Conservation (phyloP, 1,140 invertebrate genomes). For the Heliothis subflexa region DNA sequence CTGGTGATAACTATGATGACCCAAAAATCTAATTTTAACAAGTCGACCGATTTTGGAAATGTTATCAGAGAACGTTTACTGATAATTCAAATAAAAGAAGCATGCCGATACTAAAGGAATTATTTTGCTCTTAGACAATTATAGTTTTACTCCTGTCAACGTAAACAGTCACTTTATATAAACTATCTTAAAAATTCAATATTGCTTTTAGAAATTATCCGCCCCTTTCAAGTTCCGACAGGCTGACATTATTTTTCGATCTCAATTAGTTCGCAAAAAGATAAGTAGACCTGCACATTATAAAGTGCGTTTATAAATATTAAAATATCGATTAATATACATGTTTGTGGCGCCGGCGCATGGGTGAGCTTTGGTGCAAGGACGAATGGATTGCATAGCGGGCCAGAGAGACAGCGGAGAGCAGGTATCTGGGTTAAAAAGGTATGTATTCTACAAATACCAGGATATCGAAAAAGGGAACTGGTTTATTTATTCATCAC, state of each 20-base stretch:
- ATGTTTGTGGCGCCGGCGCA: slow-evolving; percentile 27
- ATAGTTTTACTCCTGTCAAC: no score
- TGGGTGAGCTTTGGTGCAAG: background rate
- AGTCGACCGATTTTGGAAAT: no score
- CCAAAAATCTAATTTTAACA: no score
- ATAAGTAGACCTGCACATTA: background rate
- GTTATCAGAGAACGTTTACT: no score
- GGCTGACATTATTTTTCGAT: slow-evolving; percentile 1
- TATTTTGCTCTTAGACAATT: no score
- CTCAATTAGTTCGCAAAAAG: slow-evolving; percentile 11
- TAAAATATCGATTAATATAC: slow-evolving; percentile 15
- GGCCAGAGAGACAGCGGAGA: background rate
- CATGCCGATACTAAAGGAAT: no score
- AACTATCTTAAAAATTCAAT: background rate
- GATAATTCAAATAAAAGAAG: no score
- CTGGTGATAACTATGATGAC: no score
- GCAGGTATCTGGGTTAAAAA: background rate
- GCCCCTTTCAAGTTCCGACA: background rate
- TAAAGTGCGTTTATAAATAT: slow-evolving; percentile 20
- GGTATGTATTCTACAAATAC: background rate
- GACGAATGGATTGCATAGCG: slow-evolving; percentile 1
- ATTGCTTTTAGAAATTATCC: background rate
- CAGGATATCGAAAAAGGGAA: no score
- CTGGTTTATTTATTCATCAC: no score
- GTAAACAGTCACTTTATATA: background rate